These are phyloP conservation scores for Protodeltote pygarga DNA, from an alignment of 2,888 invertebrate species.

Conservation along the genomic window DNA sequence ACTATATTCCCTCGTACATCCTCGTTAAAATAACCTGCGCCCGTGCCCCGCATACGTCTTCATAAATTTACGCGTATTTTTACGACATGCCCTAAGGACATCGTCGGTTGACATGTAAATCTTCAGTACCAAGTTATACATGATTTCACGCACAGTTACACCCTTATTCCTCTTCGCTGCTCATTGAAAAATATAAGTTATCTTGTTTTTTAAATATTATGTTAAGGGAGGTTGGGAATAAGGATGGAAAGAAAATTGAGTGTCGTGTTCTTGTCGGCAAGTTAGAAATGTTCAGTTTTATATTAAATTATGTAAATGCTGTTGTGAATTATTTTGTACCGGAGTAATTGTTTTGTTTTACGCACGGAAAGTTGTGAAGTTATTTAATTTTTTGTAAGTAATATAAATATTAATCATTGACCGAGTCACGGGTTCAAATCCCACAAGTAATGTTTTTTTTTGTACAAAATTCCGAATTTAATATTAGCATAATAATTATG, in stretches of 20 bases:
- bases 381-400: no score
- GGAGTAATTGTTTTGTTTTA: no score
- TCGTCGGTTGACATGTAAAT: constrained; percentile 28
- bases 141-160: constrained; percentile 37
- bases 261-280: constrained; percentile 18
- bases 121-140: constrained; percentile 45
- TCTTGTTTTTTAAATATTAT: constrained; percentile 22
- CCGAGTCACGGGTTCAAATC: no score
- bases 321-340: background rate
- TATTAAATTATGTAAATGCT: constrained; percentile 2
- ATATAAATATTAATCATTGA: no score
- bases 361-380: no score
- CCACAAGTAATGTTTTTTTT: no score
- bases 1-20: constrained; percentile 9
- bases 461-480: no score
- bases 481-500: no score
- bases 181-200: constrained; percentile 45
- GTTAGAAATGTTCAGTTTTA: no score
- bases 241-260: constrained; percentile 19
- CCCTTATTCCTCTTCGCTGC: constrained; percentile 14
- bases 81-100: constrained; percentile 33
- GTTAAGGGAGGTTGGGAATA: constrained; percentile 15
- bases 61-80: constrained; percentile 45
- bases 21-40: constrained; percentile 22
- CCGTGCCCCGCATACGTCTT: constrained; percentile 32